Percentiles rank a stretch among this genome's conserved stretches.
phyloP scores from a whole-genome alignment of 2,888 invertebrate genomes.

The Hyles lineata region DNA sequence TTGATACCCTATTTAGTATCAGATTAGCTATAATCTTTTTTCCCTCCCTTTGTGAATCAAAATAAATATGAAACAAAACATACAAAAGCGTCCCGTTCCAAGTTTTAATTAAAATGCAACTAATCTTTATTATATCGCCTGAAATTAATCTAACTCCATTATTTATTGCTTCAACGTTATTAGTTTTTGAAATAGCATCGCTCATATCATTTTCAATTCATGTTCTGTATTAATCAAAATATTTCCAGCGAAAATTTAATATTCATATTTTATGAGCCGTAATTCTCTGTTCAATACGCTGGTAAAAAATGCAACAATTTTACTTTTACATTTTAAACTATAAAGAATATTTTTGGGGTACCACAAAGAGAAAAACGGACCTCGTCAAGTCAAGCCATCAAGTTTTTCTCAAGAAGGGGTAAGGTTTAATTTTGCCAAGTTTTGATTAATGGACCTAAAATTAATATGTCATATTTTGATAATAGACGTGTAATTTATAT shows the following conservation, averaged over 20 bases:
- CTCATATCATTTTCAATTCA: background rate
- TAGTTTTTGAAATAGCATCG: constrained; percentile 12
- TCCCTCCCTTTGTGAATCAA: too few species aligned
- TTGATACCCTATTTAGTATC: too few species aligned
- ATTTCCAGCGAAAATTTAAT: background rate
- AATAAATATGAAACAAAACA: too few species aligned
- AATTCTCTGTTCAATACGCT: background rate
- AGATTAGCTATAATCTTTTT: too few species aligned
- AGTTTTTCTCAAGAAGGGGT: too few species aligned
- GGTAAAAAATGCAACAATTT: background rate
- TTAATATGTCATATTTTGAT: too few species aligned
- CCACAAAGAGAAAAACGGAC: background rate
- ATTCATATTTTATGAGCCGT: too few species aligned
- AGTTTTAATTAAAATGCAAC: constrained; percentile 16
- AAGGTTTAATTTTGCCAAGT: too few species aligned
- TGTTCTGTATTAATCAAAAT: background rate
- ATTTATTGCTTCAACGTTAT: constrained; percentile 15
- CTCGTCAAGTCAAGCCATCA: too few species aligned
- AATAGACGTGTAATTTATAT: too few species aligned
- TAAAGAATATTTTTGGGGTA: background rate
- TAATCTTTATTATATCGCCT: background rate
- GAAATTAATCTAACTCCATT: constrained; percentile 9
- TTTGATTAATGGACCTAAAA: too few species aligned
- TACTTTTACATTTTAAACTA: background rate
- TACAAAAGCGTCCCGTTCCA: background rate